A percentile compares a stretch with the other conserved stretches of the same genome.
Evolutionary conservation across 2,888 invertebrate genomes (phyloP).

Genomic region (Polymixis lichenea): DNA sequence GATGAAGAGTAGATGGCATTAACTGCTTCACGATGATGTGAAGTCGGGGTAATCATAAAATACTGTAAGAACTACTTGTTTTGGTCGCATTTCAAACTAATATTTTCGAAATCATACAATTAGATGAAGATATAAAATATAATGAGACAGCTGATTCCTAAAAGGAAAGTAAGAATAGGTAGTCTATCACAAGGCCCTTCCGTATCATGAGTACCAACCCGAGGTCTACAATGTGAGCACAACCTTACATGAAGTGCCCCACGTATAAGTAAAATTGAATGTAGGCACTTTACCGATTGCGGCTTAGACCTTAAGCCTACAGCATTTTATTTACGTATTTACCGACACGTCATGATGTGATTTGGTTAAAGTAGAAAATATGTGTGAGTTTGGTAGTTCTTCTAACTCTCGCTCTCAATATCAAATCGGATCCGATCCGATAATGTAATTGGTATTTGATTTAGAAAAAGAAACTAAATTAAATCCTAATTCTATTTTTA

Average conservation of each 20-base stretch:
- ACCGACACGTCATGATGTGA: constrained; percentile 29
- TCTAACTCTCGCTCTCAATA: background rate
- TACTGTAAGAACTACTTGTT: background rate
- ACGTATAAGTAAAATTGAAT: constrained; percentile 39
- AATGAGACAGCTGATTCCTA: no score
- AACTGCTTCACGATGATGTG: background rate
- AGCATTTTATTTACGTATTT: constrained; percentile 46
- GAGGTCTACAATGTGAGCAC: constrained; percentile 13
- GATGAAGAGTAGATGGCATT: background rate
- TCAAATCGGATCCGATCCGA: background rate
- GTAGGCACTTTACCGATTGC: constrained; percentile 52
- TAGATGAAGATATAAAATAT: background rate
- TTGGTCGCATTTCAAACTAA: background rate
- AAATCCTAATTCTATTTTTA: no score
- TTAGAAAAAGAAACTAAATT: no score
- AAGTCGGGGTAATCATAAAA: no score
- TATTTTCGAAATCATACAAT: no score
- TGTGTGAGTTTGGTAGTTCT: background rate
- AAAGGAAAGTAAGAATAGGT: background rate
- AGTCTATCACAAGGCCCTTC: background rate
- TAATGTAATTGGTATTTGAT: no score
- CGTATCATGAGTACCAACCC: background rate
- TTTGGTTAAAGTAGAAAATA: constrained; percentile 26
- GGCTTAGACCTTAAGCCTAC: constrained; percentile 40
- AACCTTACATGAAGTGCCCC: constrained; percentile 15